Evolutionary conservation across 2,113 vertebrate genomes (phyloP).

Genomic region (Tachuris rubrigastra): DNA sequence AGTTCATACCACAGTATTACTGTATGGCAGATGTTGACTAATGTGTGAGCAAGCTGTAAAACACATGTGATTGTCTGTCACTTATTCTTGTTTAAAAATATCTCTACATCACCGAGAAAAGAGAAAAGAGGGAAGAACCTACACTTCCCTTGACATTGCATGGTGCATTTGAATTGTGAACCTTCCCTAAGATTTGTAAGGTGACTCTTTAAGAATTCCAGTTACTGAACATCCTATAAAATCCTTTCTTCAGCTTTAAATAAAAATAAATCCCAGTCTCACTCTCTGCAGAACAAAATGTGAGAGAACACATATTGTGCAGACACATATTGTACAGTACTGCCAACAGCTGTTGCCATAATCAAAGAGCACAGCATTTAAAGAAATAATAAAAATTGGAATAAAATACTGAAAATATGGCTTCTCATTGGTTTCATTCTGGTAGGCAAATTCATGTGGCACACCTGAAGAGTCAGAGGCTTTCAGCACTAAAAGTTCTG

Average conservation of each 20-base stretch:
- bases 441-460: not conserved
- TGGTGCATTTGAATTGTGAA: not conserved
- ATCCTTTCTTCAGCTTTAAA: not conserved
- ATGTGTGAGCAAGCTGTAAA: not conserved
- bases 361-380: not conserved
- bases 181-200: not conserved
- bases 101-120: fast-evolving
- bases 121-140: not conserved
- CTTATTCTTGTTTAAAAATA: not conserved
- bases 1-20: not conserved
- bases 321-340: constrained; percentile 24
- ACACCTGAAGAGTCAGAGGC: not conserved
- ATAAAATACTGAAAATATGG: not conserved
- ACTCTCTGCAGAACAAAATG: constrained; percentile 28
- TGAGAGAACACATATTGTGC: constrained; percentile 18
- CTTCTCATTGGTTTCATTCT: not conserved
- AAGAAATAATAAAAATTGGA: not conserved
- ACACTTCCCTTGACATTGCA: not conserved
- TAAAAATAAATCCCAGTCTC: not conserved
- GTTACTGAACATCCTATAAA: not conserved
- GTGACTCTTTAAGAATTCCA: not conserved
- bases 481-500: not conserved
- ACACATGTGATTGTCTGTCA: not conserved
- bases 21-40: not conserved
- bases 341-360: constrained; percentile 30